phyloP scores from a whole-genome alignment of 2,888 invertebrate genomes.

The Crocallis elinguaria region DNA sequence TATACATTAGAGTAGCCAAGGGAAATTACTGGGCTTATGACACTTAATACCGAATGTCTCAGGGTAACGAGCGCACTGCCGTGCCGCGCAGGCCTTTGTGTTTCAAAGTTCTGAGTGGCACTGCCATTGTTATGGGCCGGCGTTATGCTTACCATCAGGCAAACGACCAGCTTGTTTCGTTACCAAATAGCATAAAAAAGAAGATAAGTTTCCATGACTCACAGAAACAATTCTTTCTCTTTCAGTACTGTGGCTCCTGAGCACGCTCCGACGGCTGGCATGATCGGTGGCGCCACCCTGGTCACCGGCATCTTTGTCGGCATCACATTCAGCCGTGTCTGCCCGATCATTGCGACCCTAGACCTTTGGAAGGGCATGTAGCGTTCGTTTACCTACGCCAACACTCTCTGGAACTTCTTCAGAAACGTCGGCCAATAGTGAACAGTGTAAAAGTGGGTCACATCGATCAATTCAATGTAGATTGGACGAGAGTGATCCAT shows the following conservation, averaged over 20 bases:
- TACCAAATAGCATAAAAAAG: too few species aligned
- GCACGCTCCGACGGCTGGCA: conserved; percentile 94
- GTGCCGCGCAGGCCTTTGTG: too few species aligned
- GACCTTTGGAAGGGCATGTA: conserved; percentile 57
- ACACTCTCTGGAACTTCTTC: conserved; percentile 57
- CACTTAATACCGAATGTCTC: too few species aligned
- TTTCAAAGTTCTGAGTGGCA: too few species aligned
- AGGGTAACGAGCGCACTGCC: too few species aligned
- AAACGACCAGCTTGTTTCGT: too few species aligned
- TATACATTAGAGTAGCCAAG: too few species aligned
- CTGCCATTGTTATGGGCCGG: too few species aligned
- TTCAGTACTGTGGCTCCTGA: conserved; percentile 92
- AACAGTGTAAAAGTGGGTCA: conserved; percentile 1
- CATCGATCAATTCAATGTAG: too few species aligned
- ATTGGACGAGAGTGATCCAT: too few species aligned
- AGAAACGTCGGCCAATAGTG: conserved; percentile 41
- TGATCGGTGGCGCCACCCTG: conserved; percentile 97
- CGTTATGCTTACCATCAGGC: too few species aligned
- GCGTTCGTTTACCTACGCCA: conserved; percentile 55
- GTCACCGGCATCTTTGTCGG: conserved; percentile 95
- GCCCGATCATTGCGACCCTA: conserved; percentile 85
- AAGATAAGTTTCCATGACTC: not conserved
- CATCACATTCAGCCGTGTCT: conserved; percentile 89
- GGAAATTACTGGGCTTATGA: too few species aligned
- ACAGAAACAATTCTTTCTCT: conserved; percentile 40